phyloP scores from a whole-genome alignment of 2,797 vertebrate species.

The Helostoma temminkii region DNA sequence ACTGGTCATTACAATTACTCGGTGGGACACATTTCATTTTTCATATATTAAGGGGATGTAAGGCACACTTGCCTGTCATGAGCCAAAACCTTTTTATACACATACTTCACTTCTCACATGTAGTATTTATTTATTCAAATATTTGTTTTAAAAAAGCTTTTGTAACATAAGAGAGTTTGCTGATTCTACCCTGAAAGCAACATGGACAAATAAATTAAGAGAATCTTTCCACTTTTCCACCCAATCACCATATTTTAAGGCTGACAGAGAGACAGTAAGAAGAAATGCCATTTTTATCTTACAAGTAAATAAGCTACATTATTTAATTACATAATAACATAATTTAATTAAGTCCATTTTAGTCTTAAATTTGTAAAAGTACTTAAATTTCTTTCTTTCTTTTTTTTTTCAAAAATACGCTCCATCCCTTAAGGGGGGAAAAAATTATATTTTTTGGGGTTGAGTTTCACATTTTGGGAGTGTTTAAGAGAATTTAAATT shows the following conservation, averaged over 20 bases:
- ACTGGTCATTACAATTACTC: not conserved
- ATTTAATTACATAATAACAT: slow-evolving; percentile 34
- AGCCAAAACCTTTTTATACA: not conserved
- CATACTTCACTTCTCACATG: slow-evolving; percentile 14
- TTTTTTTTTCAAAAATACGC: slow-evolving; percentile 8
- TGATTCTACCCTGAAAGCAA: slow-evolving; percentile 56
- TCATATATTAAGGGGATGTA: not conserved
- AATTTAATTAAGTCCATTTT: slow-evolving; percentile 8
- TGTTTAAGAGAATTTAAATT: too few species aligned
- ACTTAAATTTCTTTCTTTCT: not conserved
- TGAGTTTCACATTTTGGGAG: too few species aligned
- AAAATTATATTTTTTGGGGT: too few species aligned
- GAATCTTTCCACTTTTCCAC: not conserved
- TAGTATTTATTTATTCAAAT: slow-evolving; percentile 48
- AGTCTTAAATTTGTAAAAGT: slow-evolving; percentile 3
- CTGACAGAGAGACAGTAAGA: slow-evolving; percentile 35
- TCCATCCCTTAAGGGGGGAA: too few species aligned
- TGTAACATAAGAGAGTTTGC: slow-evolving; percentile 57
- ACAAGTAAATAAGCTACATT: slow-evolving; percentile 21
- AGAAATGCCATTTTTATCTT: slow-evolving; percentile 15
- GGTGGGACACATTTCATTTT: not conserved
- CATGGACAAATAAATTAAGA: slow-evolving; percentile 41
- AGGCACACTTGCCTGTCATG: not conserved
- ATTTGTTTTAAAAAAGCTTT: slow-evolving; percentile 71
- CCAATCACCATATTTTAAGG: slow-evolving; percentile 18